Evolutionary conservation across 2,113 vertebrate species (phyloP), one percentile per base, ranked within the genome.

Genomic region (Eubucco bourcierii): DNA sequence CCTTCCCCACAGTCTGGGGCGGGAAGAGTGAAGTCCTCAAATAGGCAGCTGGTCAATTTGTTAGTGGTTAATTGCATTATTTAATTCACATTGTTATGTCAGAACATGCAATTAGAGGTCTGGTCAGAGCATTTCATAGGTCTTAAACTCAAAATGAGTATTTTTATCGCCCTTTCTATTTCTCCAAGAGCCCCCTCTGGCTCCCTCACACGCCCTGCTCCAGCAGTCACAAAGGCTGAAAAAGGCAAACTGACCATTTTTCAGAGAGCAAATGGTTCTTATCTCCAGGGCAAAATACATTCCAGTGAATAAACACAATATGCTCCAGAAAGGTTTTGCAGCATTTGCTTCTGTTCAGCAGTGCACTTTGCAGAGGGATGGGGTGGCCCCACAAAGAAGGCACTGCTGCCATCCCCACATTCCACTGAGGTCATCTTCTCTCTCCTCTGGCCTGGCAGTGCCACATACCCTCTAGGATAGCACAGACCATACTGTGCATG

Each of bases 221-320:
- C 71, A 55, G 34, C 8, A 23, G 61, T 93, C 52, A 25, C 0
- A 1, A 85, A 90, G 68, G 41, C 70, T 93, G 86, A 89, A 91
- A 92, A 89, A 78, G 80, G 64, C 86, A 92, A 74, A 94, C 56
- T 20, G 34, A 75, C 31, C 60, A 39, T 88, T 94, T 95, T 79
- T 82, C 84, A 86, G 60, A 37, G 7, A 93, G 29, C 66, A 88
- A 94, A 67, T 47, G 12, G 11, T 56, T 95, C 60, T 89, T 25
- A 74, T 92, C 93, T 94, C 88, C 25, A 55, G 94, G 64, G 76
- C 90, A 96, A 95, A 96, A 95, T 91, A 80, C 33, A 88, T 92
- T 93, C 76, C 84, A 74, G 65, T 86, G 88, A 89, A 84, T 91
- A 92, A 84, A 80, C 73, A 95, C 87, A 94, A 84, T 65, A 84